These are phyloP conservation scores for Chymomyza fuscimana DNA, from an alignment of 2,888 invertebrate species.

Conservation along the genomic window DNA sequence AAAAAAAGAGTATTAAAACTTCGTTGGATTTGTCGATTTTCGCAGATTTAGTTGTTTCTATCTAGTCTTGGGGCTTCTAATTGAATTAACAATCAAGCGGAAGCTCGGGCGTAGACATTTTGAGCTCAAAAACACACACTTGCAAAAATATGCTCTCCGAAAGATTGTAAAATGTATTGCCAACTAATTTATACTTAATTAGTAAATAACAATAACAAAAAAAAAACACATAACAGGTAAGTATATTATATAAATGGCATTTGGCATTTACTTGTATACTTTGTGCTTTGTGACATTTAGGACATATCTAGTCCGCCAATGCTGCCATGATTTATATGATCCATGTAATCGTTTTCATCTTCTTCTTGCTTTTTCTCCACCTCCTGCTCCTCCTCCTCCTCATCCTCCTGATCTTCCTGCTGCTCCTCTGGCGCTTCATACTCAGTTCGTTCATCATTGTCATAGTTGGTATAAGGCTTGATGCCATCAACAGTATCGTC, in stretches of 20 bases:
- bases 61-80: neutral
- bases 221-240: neutral
- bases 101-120: neutral
- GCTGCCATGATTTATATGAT: constrained; percentile 10
- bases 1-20: neutral
- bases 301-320: constrained; percentile 30
- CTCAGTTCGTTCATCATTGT: too few relatives aligned
- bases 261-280: neutral
- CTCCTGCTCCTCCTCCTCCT: neutral
- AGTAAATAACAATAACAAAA: neutral
- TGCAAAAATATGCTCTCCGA: neutral
- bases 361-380: neutral
- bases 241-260: neutral
- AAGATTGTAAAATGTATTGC: neutral
- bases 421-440: too few relatives aligned
- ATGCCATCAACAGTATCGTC: neutral
- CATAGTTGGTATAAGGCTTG: too few relatives aligned
- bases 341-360: neutral
- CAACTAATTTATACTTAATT: neutral
- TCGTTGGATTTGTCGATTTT: neutral
- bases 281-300: neutral
- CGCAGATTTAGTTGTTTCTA: neutral
- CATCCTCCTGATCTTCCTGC: neutral
- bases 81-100: neutral
- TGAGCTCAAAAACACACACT: neutral